A percentile compares a stretch with the other conserved stretches of the same genome.
These are phyloP conservation scores for Eciton burchellii DNA, from an alignment of 1,140 invertebrate genomes.

Conservation along the genomic window DNA sequence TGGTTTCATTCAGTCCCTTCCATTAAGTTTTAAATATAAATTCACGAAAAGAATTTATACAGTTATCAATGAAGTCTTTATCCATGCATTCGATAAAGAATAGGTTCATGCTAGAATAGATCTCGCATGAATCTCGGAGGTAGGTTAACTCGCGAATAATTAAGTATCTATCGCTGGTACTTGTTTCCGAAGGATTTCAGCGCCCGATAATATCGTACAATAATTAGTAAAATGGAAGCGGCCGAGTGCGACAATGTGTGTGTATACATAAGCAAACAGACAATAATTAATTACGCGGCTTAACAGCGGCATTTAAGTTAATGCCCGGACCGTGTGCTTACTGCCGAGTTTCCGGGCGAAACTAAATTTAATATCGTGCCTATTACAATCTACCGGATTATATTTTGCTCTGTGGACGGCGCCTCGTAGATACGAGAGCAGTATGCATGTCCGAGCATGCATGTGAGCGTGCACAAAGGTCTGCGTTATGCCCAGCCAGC, in stretches of 20 bases:
- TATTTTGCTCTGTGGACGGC: conserved; percentile 75
- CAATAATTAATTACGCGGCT: conserved; percentile 81
- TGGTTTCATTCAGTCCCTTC: neutral
- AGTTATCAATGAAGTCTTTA: neutral
- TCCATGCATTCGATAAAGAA: neutral
- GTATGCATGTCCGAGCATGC: conserved; percentile 34
- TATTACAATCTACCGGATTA: conserved; percentile 82
- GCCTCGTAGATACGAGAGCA: conserved; percentile 33
- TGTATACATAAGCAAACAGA: conserved; percentile 40
- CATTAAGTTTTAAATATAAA: conserved; percentile 4
- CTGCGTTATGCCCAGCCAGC: conserved; percentile 27
- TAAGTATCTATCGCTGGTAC: neutral
- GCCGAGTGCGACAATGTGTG: conserved; percentile 4
- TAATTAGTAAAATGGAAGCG: conserved; percentile 43
- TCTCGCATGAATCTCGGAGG: neutral
- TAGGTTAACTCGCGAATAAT: neutral
- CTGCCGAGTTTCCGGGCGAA: conserved; percentile 76
- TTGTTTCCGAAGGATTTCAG: conserved; percentile 9
- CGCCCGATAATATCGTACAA: conserved; percentile 32
- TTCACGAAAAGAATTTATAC: neutral
- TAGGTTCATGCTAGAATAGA: neutral
- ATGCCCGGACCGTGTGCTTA: conserved; percentile 73
- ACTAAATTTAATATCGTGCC: conserved; percentile 83
- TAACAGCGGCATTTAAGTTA: conserved; percentile 79
- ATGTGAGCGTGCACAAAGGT: conserved; percentile 59